These are phyloP conservation scores for Halictus ligatus DNA, from an alignment of 2,888 invertebrate species.

Conservation along the genomic window DNA sequence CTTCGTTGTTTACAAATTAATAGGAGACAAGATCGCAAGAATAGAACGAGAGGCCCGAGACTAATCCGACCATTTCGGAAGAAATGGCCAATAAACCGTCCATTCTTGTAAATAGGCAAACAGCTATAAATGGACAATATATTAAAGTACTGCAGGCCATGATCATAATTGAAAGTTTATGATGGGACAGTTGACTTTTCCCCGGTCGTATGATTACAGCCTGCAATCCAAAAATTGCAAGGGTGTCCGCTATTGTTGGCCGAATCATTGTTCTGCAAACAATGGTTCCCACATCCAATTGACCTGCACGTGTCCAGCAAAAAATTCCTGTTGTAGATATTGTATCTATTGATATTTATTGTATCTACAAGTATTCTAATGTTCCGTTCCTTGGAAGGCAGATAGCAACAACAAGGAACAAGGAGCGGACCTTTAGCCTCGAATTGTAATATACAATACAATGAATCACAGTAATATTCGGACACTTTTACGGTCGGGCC, in stretches of 20 bases:
- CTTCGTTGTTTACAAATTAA: slow-evolving; percentile 39
- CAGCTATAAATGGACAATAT: slow-evolving; percentile 70
- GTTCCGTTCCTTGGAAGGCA: too few species aligned
- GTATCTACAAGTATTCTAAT: too few species aligned
- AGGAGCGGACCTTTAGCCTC: too few species aligned
- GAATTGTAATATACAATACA: too few species aligned
- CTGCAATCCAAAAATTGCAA: slow-evolving; percentile 18
- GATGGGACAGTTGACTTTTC: slow-evolving; percentile 65
- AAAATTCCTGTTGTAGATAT: not conserved
- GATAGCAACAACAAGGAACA: too few species aligned
- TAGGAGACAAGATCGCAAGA: slow-evolving; percentile 16
- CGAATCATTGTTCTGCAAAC: not conserved
- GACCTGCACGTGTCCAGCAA: not conserved
- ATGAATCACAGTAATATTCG: too few species aligned
- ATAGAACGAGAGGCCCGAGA: not conserved
- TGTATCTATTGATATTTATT: not conserved
- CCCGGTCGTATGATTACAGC: slow-evolving; percentile 29
- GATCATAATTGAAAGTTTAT: slow-evolving; percentile 58
- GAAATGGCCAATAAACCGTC: slow-evolving; percentile 66
- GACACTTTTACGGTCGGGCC: too few species aligned
- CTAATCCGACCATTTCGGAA: slow-evolving; percentile 43
- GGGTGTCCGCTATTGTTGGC: slow-evolving; percentile 20
- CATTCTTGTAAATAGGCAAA: slow-evolving; percentile 69
- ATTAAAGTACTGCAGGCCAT: slow-evolving; percentile 62
- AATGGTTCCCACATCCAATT: not conserved